Percentiles rank a stretch among this genome's conserved stretches.
Evolutionary conservation across 2,888 invertebrate species (phyloP).

Genomic region (Dascillus cervinus): DNA sequence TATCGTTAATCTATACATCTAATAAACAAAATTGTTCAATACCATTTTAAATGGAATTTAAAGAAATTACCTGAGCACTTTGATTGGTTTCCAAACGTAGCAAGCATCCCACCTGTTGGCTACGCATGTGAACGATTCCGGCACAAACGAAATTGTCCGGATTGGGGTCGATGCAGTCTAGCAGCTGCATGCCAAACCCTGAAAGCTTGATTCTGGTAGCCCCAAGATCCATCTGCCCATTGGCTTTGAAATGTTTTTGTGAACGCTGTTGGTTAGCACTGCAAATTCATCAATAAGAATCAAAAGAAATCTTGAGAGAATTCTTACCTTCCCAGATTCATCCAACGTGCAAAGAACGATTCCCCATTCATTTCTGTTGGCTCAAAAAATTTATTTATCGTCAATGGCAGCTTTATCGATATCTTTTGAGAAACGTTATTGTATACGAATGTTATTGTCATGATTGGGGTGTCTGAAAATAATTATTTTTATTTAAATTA

Average conservation of each 20-base stretch:
- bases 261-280: constrained; percentile 79
- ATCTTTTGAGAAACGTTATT: constrained; percentile 89
- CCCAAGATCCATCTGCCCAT: constrained; percentile 80
- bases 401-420: constrained; percentile 86
- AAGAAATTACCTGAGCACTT: constrained; percentile 86
- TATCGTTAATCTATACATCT: constrained; percentile 99
- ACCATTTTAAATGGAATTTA: too few relatives aligned
- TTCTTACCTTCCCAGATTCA: constrained; percentile 84
- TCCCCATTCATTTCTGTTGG: constrained; percentile 98
- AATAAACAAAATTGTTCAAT: constrained; percentile 40
- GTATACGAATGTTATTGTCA: constrained; percentile 78
- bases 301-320: constrained; percentile 4
- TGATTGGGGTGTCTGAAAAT: constrained; percentile 66
- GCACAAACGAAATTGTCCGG: constrained; percentile 99
- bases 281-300: constrained; percentile 16
- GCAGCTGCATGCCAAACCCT: constrained; percentile 93
- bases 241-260: constrained; percentile 96
- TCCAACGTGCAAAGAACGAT: constrained; percentile 98
- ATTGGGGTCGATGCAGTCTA: constrained; percentile 96
- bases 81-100: constrained; percentile 96
- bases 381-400: constrained; percentile 97
- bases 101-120: constrained; percentile 93
- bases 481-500: constrained; percentile 4
- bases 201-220: constrained; percentile 84
- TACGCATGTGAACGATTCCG: constrained; percentile 92